These are phyloP conservation scores for Daphoenositta chrysoptera DNA, from an alignment of 2,113 vertebrate species.

Conservation along the genomic window DNA sequence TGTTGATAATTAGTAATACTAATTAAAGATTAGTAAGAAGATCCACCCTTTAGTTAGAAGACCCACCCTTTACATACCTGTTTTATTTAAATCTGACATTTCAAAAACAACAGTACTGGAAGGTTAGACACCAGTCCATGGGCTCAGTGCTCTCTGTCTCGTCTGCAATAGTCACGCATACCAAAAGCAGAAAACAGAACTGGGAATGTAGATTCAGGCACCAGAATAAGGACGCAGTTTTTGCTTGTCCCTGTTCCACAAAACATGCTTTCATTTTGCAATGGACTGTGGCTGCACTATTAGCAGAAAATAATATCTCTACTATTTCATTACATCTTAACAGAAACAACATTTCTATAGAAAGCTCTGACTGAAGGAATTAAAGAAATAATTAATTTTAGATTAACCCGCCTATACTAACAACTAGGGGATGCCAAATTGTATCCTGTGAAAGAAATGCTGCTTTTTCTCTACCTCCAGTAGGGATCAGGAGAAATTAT, in stretches of 20 bases:
- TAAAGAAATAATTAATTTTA: constrained; percentile 4
- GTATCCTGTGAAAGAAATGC: background rate
- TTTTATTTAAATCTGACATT: constrained; percentile 10
- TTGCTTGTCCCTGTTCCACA: constrained; percentile 44
- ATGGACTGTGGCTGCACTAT: constrained; percentile 45
- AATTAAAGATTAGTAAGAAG: constrained; percentile 17
- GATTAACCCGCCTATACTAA: background rate
- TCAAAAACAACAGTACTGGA: background rate
- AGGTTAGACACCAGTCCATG: background rate
- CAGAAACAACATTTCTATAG: constrained; percentile 48
- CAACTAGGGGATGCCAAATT: background rate
- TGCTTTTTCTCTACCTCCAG: background rate
- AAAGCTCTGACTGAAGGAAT: constrained; percentile 31
- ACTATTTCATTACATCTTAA: constrained; percentile 43
- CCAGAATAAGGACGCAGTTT: constrained; percentile 60
- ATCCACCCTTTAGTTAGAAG: background rate
- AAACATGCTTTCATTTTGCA: constrained; percentile 61
- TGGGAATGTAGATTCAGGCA: constrained; percentile 54
- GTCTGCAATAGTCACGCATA: background rate
- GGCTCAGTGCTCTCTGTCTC: background rate
- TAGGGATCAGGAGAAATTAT: background rate
- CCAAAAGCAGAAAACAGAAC: constrained; percentile 43
- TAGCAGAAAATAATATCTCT: constrained; percentile 42
- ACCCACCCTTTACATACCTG: background rate
- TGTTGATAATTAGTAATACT: background rate